These are phyloP conservation scores for Trematomus bernacchii DNA, from an alignment of 2,797 vertebrate species.

Conservation along the genomic window DNA sequence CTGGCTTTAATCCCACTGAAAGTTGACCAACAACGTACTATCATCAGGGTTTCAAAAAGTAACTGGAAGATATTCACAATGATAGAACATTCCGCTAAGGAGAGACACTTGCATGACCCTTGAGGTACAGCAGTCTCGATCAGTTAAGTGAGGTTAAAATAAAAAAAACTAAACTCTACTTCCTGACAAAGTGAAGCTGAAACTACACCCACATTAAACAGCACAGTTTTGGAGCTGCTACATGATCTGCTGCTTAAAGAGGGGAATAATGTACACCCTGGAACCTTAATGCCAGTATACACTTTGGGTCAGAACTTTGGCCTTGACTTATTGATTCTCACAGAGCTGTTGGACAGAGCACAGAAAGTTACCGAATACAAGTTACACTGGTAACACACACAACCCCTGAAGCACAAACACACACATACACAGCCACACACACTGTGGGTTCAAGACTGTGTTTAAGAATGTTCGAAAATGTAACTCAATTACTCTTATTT, in stretches of 20 bases:
- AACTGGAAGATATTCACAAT: constrained; percentile 30
- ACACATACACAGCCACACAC: background rate
- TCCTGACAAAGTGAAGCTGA: constrained; percentile 5
- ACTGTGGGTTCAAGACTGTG: constrained; percentile 1
- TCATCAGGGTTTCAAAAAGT: constrained; percentile 47
- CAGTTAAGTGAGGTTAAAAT: constrained; percentile 1
- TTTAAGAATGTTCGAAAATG: constrained; percentile 16
- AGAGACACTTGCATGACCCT: constrained; percentile 16
- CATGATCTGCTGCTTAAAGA: constrained; percentile 18
- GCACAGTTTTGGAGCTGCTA: constrained; percentile 16
- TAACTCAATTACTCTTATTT: constrained; percentile 10
- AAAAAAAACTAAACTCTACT: constrained; percentile 31
- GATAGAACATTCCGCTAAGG: constrained; percentile 13
- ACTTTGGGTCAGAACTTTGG: constrained; percentile 51
- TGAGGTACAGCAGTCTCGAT: background rate
- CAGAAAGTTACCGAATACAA: constrained; percentile 16
- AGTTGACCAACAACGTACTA: constrained; percentile 42
- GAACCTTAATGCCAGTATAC: constrained; percentile 35
- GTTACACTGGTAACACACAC: background rate
- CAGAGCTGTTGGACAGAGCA: constrained; percentile 28
- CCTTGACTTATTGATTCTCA: constrained; percentile 58
- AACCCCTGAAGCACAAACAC: background rate
- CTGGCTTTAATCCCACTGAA: constrained; percentile 56
- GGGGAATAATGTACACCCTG: constrained; percentile 10
- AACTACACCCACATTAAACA: constrained; percentile 43